phyloP scores from a whole-genome alignment of 2,888 invertebrate genomes.

The Pediacus dermestoides region DNA sequence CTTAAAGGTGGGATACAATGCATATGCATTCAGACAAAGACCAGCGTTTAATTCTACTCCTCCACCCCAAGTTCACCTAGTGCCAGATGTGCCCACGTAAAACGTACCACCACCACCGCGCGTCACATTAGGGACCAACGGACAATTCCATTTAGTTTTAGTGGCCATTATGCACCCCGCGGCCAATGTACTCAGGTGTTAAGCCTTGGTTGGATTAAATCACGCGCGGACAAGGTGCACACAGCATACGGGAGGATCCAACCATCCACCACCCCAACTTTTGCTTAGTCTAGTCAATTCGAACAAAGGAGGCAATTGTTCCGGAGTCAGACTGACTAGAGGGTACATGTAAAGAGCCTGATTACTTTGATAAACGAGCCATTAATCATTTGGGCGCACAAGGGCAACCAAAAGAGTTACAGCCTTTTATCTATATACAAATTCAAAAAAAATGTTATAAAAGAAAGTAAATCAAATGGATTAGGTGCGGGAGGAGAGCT shows the following conservation, averaged over 20 bases:
- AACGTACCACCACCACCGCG: conserved; percentile 23
- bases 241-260: too few relatives aligned
- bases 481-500: too few relatives aligned
- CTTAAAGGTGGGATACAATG: conserved; percentile 49
- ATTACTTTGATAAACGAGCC: conserved; percentile 50
- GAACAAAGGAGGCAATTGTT: conserved; percentile 44
- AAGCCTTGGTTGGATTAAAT: conserved; percentile 50
- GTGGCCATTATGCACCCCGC: conserved; percentile 47
- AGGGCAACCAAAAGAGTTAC: conserved; percentile 18
- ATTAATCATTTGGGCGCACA: conserved; percentile 41
- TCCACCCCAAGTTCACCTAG: conserved; percentile 31
- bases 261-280: background rate
- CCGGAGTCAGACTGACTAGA: conserved; percentile 31
- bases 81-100: conserved; percentile 50
- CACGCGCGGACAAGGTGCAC: conserved; percentile 45
- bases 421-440: conserved; percentile 17
- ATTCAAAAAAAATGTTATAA: too few relatives aligned
- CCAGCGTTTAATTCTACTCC: conserved; percentile 41
- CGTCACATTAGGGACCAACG: conserved; percentile 17
- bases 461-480: conserved; percentile 24
- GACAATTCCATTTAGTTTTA: conserved; percentile 50
- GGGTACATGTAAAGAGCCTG: conserved; percentile 42
- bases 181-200: conserved; percentile 52
- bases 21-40: conserved; percentile 50
- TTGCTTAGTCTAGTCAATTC: conserved; percentile 12